Evolutionary conservation across 2,888 invertebrate species (phyloP).

Genomic region (Trissonchulus latispiculum): DNA sequence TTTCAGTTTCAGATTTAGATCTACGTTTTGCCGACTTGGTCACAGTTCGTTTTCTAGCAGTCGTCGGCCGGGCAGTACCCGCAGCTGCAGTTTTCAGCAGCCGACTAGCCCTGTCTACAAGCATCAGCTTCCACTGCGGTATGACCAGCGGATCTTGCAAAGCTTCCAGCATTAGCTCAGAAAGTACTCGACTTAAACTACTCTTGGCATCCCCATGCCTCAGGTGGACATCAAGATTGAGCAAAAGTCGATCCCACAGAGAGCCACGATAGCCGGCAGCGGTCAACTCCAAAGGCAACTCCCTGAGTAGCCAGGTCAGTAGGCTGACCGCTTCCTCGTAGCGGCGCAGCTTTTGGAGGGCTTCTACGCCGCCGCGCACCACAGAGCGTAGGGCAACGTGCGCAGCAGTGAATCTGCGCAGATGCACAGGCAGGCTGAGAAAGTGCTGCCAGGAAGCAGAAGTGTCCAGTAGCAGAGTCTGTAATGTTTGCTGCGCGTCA

Average conservation of each 20-base stretch:
- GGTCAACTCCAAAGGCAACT: not conserved
- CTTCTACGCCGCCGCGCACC: not conserved
- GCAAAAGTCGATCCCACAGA: conserved; percentile 12
- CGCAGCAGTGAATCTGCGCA: not conserved
- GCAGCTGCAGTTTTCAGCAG: no score
- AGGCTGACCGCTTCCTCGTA: not conserved
- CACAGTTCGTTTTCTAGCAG: no score
- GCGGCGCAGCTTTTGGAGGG: not conserved
- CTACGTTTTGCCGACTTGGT: no score
- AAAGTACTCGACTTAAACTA: no score
- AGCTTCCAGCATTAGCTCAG: not conserved
- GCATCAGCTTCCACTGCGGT: not conserved
- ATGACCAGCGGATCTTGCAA: not conserved
- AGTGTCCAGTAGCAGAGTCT: no score
- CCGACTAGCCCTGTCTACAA: not conserved
- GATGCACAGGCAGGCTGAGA: not conserved
- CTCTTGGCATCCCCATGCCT: no score
- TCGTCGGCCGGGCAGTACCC: no score
- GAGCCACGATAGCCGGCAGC: conserved; percentile 6
- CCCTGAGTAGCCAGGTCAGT: not conserved
- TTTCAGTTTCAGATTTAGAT: no score
- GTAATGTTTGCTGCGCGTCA: no score
- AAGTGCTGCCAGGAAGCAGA: no score
- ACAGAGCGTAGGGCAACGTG: not conserved
- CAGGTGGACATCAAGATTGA: conserved; percentile 14